Evolutionary conservation across 2,888 invertebrate genomes (phyloP).

Genomic region (Rotaria magnacalcarata): DNA sequence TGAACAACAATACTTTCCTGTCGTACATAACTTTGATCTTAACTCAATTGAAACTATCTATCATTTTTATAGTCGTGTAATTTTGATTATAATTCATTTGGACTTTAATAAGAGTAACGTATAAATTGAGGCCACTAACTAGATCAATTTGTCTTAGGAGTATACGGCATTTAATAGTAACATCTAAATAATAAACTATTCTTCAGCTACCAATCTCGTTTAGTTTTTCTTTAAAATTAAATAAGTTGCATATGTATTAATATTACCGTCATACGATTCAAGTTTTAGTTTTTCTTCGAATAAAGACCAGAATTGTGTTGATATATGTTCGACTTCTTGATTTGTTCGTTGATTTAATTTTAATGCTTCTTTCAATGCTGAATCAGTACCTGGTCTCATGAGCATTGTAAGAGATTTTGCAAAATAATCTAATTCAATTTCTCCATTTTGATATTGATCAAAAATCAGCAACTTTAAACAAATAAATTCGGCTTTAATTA

Average conservation of each 20-base stretch:
- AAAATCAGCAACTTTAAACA: not conserved
- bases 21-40: too few species aligned
- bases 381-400: not conserved
- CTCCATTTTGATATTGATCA: not conserved
- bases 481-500: not conserved
- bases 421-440: not conserved
- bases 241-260: not conserved
- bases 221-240: constrained; percentile 24
- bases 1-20: too few species aligned
- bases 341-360: not conserved
- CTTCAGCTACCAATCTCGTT: not conserved
- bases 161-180: too few species aligned
- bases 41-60: too few species aligned
- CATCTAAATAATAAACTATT: too few species aligned
- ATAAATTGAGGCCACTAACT: too few species aligned
- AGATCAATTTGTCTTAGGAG: too few species aligned
- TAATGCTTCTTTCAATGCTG: not conserved
- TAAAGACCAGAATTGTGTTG: not conserved
- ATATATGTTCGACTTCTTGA: not conserved
- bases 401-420: not conserved
- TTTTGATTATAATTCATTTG: too few species aligned
- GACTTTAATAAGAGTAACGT: too few species aligned
- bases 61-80: too few species aligned
- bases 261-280: not conserved
- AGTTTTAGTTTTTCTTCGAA: not conserved